These are phyloP conservation scores for Dyspetes luteomarginatus DNA, from an alignment of 2,888 invertebrate genomes.

Conservation along the genomic window DNA sequence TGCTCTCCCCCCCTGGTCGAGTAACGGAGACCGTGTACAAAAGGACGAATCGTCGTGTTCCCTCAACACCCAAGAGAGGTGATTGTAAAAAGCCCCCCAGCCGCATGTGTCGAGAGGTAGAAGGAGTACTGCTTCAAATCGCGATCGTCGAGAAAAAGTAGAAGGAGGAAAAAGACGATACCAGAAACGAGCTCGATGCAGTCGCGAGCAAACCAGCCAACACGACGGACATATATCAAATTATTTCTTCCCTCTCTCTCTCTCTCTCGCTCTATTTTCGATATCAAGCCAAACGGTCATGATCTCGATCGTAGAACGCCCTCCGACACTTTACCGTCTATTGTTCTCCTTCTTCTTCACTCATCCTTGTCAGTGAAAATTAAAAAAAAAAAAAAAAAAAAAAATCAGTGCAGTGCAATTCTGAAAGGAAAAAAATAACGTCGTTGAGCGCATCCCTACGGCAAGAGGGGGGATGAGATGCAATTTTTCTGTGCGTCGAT, in stretches of 20 bases:
- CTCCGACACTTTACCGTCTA: no score
- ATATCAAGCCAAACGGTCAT: slow-evolving; percentile 8
- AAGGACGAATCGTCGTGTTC: not conserved
- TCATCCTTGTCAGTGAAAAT: no score
- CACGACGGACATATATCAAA: slow-evolving; percentile 68
- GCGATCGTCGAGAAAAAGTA: slow-evolving; percentile 33
- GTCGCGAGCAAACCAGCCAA: slow-evolving; percentile 77
- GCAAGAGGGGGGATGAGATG: not conserved
- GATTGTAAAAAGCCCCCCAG: slow-evolving; percentile 66
- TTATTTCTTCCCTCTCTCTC: no score
- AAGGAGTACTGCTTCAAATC: not conserved
- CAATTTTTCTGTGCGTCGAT: not conserved
- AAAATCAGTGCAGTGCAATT: not conserved
- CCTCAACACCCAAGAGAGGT: slow-evolving; percentile 58
- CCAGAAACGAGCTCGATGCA: slow-evolving; percentile 69
- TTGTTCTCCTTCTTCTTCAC: no score
- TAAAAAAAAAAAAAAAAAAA: not conserved
- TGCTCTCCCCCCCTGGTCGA: no score
- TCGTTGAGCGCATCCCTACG: not conserved
- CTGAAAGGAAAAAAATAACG: not conserved
- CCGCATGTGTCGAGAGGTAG: slow-evolving; percentile 24
- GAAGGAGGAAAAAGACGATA: slow-evolving; percentile 57
- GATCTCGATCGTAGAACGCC: no score
- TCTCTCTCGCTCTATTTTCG: not conserved
- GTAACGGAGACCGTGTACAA: slow-evolving; percentile 20